These are phyloP conservation scores for Pristionchus japonicus DNA, from an alignment of 2,888 invertebrate species.

Conservation along the genomic window DNA sequence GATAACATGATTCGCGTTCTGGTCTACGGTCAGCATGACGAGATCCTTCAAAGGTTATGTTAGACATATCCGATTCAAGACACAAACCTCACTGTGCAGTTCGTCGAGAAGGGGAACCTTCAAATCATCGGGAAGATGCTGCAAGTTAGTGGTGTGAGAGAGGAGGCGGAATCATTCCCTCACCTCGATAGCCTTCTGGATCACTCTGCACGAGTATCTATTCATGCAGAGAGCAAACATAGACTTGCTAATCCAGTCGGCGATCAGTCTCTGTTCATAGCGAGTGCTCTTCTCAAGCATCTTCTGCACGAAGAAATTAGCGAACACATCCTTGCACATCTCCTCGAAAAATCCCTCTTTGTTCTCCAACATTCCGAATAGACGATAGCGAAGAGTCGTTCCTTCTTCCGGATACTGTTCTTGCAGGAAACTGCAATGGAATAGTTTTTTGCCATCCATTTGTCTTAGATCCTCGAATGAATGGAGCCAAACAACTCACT, in stretches of 20 bases:
- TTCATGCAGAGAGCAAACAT: conserved; percentile 63
- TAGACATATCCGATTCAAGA: too few relatives aligned
- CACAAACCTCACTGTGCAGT: conserved; percentile 50
- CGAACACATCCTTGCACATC: conserved; percentile 65
- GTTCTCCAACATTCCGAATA: not conserved
- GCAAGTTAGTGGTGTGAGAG: not conserved
- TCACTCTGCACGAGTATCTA: conserved; percentile 69
- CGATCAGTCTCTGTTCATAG: conserved; percentile 50
- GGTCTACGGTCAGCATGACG: conserved; percentile 61
- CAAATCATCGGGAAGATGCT: conserved; percentile 7
- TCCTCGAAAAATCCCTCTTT: conserved; percentile 48
- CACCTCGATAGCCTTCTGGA: conserved; percentile 68
- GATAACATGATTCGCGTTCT: conserved; percentile 70
- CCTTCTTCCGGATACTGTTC: conserved; percentile 48
- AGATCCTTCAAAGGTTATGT: too few relatives aligned
- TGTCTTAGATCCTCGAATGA: too few relatives aligned
- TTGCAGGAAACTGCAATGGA: conserved; percentile 48
- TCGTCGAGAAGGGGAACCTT: conserved; percentile 48
- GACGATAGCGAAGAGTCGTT: conserved; percentile 8
- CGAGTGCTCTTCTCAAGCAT: conserved; percentile 56
- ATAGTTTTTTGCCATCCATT: not conserved
- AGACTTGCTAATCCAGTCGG: conserved; percentile 45
- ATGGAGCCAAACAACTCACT: conserved; percentile 48
- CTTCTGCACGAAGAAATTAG: conserved; percentile 65
- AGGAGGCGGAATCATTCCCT: not conserved